Evolutionary conservation across 1,140 invertebrate species (phyloP).

Genomic region (Eciton burchellii): DNA sequence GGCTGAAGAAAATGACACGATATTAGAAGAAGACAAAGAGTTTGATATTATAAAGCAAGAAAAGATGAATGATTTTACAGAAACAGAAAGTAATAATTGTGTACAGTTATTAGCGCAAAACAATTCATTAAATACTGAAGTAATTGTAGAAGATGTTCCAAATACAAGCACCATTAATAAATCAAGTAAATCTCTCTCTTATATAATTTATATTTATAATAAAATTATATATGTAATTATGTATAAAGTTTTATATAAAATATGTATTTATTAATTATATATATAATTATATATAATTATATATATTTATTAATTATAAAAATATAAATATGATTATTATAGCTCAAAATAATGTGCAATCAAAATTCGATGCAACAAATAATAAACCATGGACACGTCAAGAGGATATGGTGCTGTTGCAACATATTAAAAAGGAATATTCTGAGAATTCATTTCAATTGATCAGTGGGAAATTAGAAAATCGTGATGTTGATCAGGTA

Average conservation of each 20-base stretch:
- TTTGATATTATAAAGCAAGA: neutral
- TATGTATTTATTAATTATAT: neutral
- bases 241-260: too few species aligned
- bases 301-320: slow-evolving; percentile 1
- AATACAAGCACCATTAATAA: slow-evolving; percentile 47
- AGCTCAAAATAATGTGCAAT: slow-evolving; percentile 55
- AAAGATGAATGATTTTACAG: slow-evolving; percentile 18
- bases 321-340: neutral
- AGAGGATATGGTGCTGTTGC: slow-evolving; percentile 82
- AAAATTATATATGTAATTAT: neutral
- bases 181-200: slow-evolving; percentile 69
- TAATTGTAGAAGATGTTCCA: neutral
- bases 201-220: slow-evolving; percentile 14
- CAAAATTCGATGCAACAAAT: slow-evolving; percentile 56
- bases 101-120: slow-evolving; percentile 53
- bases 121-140: slow-evolving; percentile 20
- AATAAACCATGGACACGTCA: slow-evolving; percentile 81
- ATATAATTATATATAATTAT: too few species aligned
- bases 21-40: slow-evolving; percentile 66
- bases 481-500: slow-evolving; percentile 80
- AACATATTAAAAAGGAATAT: slow-evolving; percentile 82
- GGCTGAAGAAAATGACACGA: slow-evolving; percentile 73
- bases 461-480: slow-evolving; percentile 78
- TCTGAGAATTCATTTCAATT: slow-evolving; percentile 78
- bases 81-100: slow-evolving; percentile 35